Conservation (phyloP, 2,888 invertebrate genomes). For the Listrodromus nycthemerus region DNA sequence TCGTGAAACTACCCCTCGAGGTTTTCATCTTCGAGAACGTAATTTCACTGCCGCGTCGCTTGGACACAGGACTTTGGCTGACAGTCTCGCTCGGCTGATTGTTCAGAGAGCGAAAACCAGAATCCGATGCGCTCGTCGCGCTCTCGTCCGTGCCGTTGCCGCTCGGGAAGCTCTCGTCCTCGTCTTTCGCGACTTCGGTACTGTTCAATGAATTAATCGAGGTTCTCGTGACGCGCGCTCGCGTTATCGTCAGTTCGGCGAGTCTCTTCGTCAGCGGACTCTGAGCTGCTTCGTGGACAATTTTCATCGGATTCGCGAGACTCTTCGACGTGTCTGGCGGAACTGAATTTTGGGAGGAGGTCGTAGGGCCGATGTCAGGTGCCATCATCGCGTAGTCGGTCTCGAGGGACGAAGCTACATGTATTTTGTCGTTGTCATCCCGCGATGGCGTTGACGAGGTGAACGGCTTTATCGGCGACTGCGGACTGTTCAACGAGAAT, state of each 20-base stretch:
- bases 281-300: constrained; percentile 54
- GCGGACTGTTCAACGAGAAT: constrained; percentile 89
- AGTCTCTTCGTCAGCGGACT: constrained; percentile 68
- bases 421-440: constrained; percentile 43
- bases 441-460: constrained; percentile 66
- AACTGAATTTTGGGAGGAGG: not conserved
- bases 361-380: constrained; percentile 43
- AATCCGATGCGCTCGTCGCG: not conserved
- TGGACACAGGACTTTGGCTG: constrained; percentile 74
- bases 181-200: constrained; percentile 40
- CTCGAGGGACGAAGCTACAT: constrained; percentile 34
- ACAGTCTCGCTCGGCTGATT: constrained; percentile 23
- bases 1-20: constrained; percentile 28
- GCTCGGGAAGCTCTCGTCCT: not conserved
- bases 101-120: not conserved
- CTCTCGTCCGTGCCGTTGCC: not conserved
- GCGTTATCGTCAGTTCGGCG: constrained; percentile 62
- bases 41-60: constrained; percentile 70
- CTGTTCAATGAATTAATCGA: constrained; percentile 58
- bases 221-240: constrained; percentile 64
- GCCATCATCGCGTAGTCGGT: constrained; percentile 74
- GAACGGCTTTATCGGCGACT: constrained; percentile 87
- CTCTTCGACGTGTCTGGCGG: constrained; percentile 4
- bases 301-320: constrained; percentile 41
- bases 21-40: constrained; percentile 55